These are phyloP conservation scores for Bombyx mandarina DNA, from an alignment of 1,140 invertebrate species.

Conservation along the genomic window DNA sequence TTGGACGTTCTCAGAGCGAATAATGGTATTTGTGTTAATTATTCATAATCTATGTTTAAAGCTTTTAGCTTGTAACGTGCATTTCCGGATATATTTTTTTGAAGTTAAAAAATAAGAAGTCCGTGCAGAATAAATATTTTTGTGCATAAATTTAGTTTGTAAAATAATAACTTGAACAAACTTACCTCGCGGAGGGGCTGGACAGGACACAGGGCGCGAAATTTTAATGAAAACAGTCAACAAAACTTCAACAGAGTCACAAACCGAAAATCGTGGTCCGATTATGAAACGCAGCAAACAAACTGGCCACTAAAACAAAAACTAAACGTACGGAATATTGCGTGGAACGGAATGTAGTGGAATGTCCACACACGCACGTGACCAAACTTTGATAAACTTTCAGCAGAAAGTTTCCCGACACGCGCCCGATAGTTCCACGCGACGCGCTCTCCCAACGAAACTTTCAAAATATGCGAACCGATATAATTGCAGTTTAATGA, in stretches of 20 bases:
- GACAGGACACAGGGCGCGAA: constrained; percentile 16
- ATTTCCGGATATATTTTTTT: not conserved
- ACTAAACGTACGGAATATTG: constrained; percentile 2
- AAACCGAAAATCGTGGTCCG: constrained; percentile 24
- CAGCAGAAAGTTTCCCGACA: constrained; percentile 39
- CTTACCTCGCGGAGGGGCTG: constrained; percentile 34
- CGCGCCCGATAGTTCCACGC: constrained; percentile 39
- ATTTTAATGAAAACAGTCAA: constrained; percentile 47
- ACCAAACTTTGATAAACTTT: constrained; percentile 46
- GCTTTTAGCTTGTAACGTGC: no score
- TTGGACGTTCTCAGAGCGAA: no score
- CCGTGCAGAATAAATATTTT: no score
- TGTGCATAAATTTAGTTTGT: no score
- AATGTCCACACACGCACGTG: constrained; percentile 47
- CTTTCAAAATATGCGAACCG: constrained; percentile 16
- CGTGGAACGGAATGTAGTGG: no score
- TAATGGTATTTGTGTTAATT: no score
- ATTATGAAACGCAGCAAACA: not conserved
- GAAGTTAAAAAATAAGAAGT: not conserved
- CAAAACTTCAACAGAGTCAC: constrained; percentile 58
- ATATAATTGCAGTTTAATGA: constrained; percentile 4
- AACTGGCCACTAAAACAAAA: not conserved
- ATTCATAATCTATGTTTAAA: no score
- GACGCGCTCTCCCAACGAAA: constrained; percentile 25
- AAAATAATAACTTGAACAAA: constrained; percentile 10